These are phyloP conservation scores for Penaeus indicus DNA, from an alignment of 1,140 invertebrate species.

Conservation along the genomic window DNA sequence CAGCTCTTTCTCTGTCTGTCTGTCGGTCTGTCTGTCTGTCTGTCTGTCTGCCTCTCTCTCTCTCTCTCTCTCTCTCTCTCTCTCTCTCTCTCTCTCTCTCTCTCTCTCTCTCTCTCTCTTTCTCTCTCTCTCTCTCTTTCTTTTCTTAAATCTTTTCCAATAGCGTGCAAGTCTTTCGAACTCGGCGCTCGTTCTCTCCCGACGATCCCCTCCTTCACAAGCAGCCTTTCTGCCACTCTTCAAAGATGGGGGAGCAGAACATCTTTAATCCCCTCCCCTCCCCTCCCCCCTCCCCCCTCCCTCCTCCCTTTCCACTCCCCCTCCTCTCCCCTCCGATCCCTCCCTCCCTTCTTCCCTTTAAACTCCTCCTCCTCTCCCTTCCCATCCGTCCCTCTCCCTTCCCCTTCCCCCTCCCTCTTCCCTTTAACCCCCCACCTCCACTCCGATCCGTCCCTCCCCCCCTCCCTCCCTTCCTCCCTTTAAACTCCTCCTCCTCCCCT, in stretches of 20 bases:
- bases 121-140: conserved; percentile 32
- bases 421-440: too few relatives aligned
- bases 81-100: too few relatives aligned
- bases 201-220: too few relatives aligned
- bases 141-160: not conserved
- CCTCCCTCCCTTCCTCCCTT: not conserved
- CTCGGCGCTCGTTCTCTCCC: too few relatives aligned
- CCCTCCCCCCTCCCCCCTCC: not conserved
- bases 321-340: not conserved
- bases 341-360: too few relatives aligned
- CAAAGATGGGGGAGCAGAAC: too few relatives aligned
- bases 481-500: too few relatives aligned
- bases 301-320: not conserved
- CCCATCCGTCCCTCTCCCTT: not conserved
- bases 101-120: not conserved
- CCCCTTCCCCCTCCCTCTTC: too few relatives aligned
- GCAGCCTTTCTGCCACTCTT: too few relatives aligned
- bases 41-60: not conserved
- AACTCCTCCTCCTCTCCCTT: too few relatives aligned
- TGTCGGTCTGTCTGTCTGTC: not conserved
- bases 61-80: not conserved
- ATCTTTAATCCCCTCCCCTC: not conserved
- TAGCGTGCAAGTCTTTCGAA: too few relatives aligned
- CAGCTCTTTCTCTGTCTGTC: not conserved
- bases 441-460: not conserved